Evolutionary conservation across 1,140 invertebrate genomes (phyloP).

Genomic region (Nixonia krombeini): DNA sequence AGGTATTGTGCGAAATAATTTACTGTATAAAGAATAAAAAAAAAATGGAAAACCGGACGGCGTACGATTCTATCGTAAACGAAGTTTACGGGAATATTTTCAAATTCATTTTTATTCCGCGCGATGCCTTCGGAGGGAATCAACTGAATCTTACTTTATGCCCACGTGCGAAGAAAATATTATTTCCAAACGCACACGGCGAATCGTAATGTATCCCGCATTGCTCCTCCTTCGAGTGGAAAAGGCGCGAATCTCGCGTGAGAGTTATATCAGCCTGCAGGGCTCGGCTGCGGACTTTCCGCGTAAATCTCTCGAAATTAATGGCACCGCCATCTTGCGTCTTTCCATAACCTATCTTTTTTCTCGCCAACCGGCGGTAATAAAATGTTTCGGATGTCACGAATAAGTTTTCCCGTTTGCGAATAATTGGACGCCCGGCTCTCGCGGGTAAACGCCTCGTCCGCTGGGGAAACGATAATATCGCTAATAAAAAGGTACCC

Average conservation of each 20-base stretch:
- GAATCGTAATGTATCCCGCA: conserved; percentile 12
- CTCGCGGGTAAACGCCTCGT: too few species aligned
- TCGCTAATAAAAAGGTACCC: too few species aligned
- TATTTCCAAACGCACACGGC: conserved; percentile 4
- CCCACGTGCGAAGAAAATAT: conserved; percentile 4
- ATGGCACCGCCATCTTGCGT: conserved; percentile 5
- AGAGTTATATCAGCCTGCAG: conserved; percentile 3
- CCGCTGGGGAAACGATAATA: too few species aligned
- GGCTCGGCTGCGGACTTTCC: background rate
- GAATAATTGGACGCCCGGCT: background rate
- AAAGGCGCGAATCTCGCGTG: conserved; percentile 7
- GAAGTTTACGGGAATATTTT: too few species aligned
- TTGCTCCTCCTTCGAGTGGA: conserved; percentile 6
- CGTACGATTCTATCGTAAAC: too few species aligned
- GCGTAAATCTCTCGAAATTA: conserved; percentile 13
- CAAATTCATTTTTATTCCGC: too few species aligned
- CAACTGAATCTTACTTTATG: conserved; percentile 1
- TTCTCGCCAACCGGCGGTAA: background rate
- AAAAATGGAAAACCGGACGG: too few species aligned
- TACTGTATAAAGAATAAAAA: too few species aligned
- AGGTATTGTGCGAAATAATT: too few species aligned
- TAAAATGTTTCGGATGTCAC: conserved; percentile 7
- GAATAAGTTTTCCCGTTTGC: conserved; percentile 4
- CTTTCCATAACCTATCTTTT: conserved; percentile 5
- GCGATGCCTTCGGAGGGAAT: too few species aligned